These are phyloP conservation scores for Tuberolachnus salignus DNA, from an alignment of 2,888 invertebrate genomes.

Conservation along the genomic window DNA sequence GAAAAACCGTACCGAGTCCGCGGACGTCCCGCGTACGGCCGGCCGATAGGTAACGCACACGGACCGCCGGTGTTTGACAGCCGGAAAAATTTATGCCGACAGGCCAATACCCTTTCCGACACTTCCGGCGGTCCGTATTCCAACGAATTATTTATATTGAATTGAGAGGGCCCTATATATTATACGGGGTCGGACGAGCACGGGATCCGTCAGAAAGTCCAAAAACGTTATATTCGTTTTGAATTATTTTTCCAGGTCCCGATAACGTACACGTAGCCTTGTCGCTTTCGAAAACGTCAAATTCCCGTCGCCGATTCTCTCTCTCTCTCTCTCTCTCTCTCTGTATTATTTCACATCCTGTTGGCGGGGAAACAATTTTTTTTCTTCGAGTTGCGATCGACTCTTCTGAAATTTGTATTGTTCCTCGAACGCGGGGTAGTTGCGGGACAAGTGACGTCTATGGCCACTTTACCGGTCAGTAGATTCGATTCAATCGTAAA, in stretches of 20 bases:
- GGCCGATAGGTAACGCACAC: not conserved
- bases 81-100: constrained; percentile 50
- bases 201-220: not conserved
- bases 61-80: constrained; percentile 30
- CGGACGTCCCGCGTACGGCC: constrained; percentile 12
- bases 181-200: not conserved
- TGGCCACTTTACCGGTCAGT: too few species aligned
- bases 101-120: constrained; percentile 31
- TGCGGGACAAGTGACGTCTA: too few species aligned
- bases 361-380: too few species aligned
- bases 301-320: not conserved
- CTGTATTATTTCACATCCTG: too few species aligned
- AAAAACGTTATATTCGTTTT: constrained; percentile 19
- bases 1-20: constrained; percentile 19
- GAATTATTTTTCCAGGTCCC: not conserved
- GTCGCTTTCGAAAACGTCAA: constrained; percentile 37
- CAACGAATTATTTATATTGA: constrained; percentile 42
- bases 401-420: too few species aligned
- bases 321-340: too few species aligned
- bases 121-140: constrained; percentile 1
- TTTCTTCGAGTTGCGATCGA: too few species aligned
- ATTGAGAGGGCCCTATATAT: too few species aligned
- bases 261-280: constrained; percentile 1
- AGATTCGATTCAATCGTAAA: too few species aligned
- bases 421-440: too few species aligned